Evolutionary conservation across 2,888 invertebrate genomes (phyloP).

Genomic region (Xylota sylvarum): DNA sequence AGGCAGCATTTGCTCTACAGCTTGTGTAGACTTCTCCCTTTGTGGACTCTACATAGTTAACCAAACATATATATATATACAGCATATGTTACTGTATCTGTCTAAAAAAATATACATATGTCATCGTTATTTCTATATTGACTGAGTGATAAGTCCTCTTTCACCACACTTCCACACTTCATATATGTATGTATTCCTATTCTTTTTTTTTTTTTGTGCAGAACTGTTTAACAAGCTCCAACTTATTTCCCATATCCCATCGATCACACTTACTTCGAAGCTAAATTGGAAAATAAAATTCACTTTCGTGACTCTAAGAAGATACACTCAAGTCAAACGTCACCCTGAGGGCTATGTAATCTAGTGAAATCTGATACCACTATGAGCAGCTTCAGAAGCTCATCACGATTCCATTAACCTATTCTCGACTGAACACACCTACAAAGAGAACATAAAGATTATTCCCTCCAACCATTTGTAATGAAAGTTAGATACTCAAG

Average conservation of each 20-base stretch:
- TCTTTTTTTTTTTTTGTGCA: too few relatives aligned
- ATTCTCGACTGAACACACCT: conserved; percentile 7
- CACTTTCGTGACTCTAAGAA: neutral
- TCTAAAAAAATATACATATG: too few relatives aligned
- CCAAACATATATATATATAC: too few relatives aligned
- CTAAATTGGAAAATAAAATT: neutral
- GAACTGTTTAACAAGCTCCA: neutral
- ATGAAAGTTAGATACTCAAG: conserved; percentile 23
- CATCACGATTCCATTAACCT: neutral
- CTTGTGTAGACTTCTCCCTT: too few relatives aligned
- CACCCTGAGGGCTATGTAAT: conserved; percentile 18
- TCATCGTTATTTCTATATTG: too few relatives aligned
- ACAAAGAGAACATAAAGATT: neutral
- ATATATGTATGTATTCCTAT: too few relatives aligned
- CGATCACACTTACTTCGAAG: neutral
- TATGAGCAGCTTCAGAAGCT: conserved; percentile 7
- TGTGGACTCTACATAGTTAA: too few relatives aligned
- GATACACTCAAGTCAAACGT: neutral
- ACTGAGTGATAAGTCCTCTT: too few relatives aligned
- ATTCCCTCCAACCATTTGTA: conserved; percentile 10
- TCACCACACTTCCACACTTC: too few relatives aligned
- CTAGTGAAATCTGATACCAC: conserved; percentile 20
- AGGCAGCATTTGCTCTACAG: too few relatives aligned
- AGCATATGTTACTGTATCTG: too few relatives aligned
- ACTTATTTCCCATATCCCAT: neutral